phyloP scores from a whole-genome alignment of 2,797 vertebrate genomes.

The Xiphorhynchus erythropygius region DNA sequence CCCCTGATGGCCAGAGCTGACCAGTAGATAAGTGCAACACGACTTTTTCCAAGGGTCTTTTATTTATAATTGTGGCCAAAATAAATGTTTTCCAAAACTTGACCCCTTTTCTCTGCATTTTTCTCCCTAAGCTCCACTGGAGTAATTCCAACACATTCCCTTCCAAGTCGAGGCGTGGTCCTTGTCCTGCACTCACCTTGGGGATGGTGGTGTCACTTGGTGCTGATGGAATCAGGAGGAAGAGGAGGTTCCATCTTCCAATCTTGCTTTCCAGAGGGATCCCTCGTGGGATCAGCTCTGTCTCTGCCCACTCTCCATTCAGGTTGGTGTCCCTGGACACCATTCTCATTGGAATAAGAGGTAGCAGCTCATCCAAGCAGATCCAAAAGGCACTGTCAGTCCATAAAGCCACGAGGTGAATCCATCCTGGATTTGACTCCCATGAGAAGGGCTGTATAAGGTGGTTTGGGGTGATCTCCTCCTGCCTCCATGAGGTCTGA shows the following conservation, averaged over 20 bases:
- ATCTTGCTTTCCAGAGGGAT: neutral
- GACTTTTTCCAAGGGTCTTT: neutral
- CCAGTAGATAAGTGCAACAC: neutral
- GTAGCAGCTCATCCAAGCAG: neutral
- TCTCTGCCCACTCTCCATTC: fast-evolving
- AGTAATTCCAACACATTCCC: neutral
- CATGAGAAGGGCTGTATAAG: fast-evolving
- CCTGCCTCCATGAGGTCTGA: neutral
- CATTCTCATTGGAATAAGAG: neutral
- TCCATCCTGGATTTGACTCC: neutral
- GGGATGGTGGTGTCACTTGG: neutral
- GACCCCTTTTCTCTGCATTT: neutral
- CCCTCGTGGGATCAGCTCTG: neutral
- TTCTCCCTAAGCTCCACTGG: neutral
- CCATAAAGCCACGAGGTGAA: fast-evolving
- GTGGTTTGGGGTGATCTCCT: neutral
- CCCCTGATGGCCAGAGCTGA: fast-evolving
- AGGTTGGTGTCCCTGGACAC: neutral
- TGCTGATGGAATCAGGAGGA: neutral
- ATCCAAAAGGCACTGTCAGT: fast-evolving
- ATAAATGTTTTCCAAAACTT: neutral
- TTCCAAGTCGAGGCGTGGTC: neutral
- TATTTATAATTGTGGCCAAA: neutral
- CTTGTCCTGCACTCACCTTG: neutral
- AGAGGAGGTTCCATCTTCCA: neutral